These are phyloP conservation scores for Pristionchus fissidentatus DNA, from an alignment of 2,888 invertebrate genomes.

Conservation along the genomic window DNA sequence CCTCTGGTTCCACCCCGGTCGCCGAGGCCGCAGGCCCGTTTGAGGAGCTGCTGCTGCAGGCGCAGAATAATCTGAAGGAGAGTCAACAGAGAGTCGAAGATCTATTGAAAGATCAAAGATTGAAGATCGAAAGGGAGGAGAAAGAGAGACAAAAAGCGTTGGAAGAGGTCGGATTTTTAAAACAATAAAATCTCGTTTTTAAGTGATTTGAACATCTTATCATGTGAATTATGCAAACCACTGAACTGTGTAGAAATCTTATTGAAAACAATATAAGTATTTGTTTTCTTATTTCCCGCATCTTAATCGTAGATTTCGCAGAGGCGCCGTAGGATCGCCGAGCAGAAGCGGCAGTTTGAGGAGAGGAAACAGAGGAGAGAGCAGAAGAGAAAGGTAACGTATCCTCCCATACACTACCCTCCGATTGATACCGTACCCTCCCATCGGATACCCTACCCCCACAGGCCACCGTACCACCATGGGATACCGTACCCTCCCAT, in stretches of 20 bases:
- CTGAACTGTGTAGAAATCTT: not conserved
- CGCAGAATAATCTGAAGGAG: slow-evolving; percentile 12
- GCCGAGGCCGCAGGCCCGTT: slow-evolving; percentile 1
- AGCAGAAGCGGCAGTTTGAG: not conserved
- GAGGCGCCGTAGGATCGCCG: not conserved
- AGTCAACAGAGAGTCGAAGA: slow-evolving; percentile 26
- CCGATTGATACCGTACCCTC: not conserved
- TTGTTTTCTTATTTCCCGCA: too few relatives aligned
- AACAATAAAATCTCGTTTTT: too few relatives aligned
- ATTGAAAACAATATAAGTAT: not conserved
- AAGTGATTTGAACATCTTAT: too few relatives aligned
- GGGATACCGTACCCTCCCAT: too few relatives aligned
- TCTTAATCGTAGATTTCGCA: slow-evolving; percentile 29
- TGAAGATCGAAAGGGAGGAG: slow-evolving; percentile 32
- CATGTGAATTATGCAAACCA: not conserved
- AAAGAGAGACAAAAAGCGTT: slow-evolving; percentile 2
- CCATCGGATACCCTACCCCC: too few relatives aligned
- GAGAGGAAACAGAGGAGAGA: slow-evolving; percentile 30
- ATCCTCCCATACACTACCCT: not conserved
- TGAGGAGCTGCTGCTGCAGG: slow-evolving; percentile 7
- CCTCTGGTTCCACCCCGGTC: not conserved
- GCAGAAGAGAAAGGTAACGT: slow-evolving; percentile 15
- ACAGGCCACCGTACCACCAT: too few relatives aligned
- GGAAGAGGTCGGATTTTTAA: not conserved
- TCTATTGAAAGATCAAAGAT: slow-evolving; percentile 29